These are phyloP conservation scores for Caenorhabditis zanzibari DNA, from an alignment of 2,888 invertebrate genomes.

Conservation along the genomic window DNA sequence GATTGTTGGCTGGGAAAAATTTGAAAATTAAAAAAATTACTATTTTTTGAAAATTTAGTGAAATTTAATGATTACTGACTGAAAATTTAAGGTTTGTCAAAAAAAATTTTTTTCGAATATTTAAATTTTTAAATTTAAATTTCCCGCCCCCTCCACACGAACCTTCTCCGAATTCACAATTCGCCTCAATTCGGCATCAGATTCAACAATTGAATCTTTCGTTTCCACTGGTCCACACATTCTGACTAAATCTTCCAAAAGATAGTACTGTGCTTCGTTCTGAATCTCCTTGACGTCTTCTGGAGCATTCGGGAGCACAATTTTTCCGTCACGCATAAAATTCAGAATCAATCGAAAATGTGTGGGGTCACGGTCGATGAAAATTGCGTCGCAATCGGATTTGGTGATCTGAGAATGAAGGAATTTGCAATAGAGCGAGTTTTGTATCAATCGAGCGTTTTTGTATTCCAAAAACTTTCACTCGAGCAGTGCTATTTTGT, in stretches of 20 bases:
- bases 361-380: conserved; percentile 88
- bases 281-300: not conserved
- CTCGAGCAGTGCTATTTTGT: too few relatives aligned
- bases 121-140: too few relatives aligned
- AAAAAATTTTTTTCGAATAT: too few relatives aligned
- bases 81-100: too few relatives aligned
- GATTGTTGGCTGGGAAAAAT: too few relatives aligned
- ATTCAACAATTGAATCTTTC: not conserved
- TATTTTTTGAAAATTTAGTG: not conserved
- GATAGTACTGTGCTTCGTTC: conserved; percentile 89
- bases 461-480: too few relatives aligned
- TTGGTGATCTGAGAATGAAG: not conserved
- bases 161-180: too few relatives aligned
- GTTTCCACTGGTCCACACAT: not conserved
- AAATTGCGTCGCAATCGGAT: not conserved
- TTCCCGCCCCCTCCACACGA: too few relatives aligned
- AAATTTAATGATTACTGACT: too few relatives aligned
- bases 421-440: too few relatives aligned
- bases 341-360: conserved; percentile 97
- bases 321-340: conserved; percentile 92
- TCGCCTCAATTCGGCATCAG: not conserved
- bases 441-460: too few relatives aligned
- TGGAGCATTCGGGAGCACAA: not conserved
- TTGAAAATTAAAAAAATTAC: too few relatives aligned
- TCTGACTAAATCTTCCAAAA: not conserved